Base-by-base conservation (phyloP, 2,888 invertebrate species). In the Andrena fulva region DNA sequence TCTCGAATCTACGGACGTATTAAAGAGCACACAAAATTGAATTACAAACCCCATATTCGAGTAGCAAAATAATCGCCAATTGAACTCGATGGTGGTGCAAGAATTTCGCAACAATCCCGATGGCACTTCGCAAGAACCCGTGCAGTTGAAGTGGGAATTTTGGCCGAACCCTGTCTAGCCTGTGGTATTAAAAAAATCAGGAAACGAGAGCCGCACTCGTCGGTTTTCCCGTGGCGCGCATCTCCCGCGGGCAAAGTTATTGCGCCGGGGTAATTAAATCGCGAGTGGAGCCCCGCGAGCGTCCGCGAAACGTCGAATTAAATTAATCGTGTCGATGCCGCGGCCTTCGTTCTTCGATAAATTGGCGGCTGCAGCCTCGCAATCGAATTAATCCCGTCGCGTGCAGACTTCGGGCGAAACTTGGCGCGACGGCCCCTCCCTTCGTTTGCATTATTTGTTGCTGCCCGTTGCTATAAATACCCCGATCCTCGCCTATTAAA, bases 271-370 rank as follows among this genome's bases (percentile, higher is more conserved):
- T 84, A 82, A 84, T 84, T 82, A 82, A 84, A 84, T 76, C 75
- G 84, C 82, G 68, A 67, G 56, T 20, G 20, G 74, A 76, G 68
- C 20, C 72, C 8, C 76, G 31, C 79, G 24, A 20, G 73, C 59
- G 79, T 56, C 82, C 77, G 82, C 76, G 72, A 79, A 74, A 82
- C 83, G 82, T 84, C 84, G 79, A 84, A 84, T 84, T 79, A 84
- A 84, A 84, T 84, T 82, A 84, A 84, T 84, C 82, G 82, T 59
- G 68, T 42, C 82, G 75, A 75, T 54, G 73, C 77, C 64, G 59
- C 56, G 52, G 66, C 70, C 60, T 76, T 60, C 75, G 73, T 76
- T 72, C 84, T 78, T 84, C 75, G 82, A 84, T 82, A 82, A 82
- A 75, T 82, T 76, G 72, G 62, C 56, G 35, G 62, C 62, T 33